Evolutionary conservation across 2,888 invertebrate species (phyloP), one percentile per base, ranked within the genome.

Genomic region (Beris chalybata): DNA sequence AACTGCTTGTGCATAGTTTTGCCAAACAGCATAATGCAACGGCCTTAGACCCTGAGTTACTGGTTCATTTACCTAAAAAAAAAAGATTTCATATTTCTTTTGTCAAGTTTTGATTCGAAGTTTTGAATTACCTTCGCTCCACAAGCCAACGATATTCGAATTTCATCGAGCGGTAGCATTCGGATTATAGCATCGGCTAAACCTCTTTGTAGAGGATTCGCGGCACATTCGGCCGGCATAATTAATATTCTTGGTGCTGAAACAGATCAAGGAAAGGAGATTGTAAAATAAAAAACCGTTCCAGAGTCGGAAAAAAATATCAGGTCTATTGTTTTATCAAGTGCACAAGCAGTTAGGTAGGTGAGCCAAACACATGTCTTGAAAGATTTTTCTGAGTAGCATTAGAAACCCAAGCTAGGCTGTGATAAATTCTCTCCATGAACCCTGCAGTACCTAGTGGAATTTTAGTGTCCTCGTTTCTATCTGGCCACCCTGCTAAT

Each of bases 1-100:
- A 0, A 92, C 90, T 0, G 93, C 93, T 72, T 92, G 92, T 71
- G 86, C 83, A 77, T 90, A 87, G 32, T 92, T 86, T 77, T 93
- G 92, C 89, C 93, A 95, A 71, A 94, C 92, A 0, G 95, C 95
- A 81, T 96, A 96, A 82, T 96, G 96, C 44, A 96, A 82, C 0
- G 95, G 95, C 67, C 91, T 86, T 55, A 96, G 84, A 2, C 95
- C 95, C 78, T 93, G 91, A 0, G 91, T 91, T 38, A 94, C 92
- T 30, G 90, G 86, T 72, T 89, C 91, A 76, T 90, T 89, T 29
- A 89, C 85, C 82, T 86, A 70, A 56, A 73, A 68, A 48, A 54
- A 31, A 38, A 5, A 70, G 11, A 64, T 43, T 53, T 50, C 44
- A 12, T 30, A 22, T 61, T 29, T 11, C 1, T 22, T 22, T 22